Base-by-base conservation (phyloP, 1,140 invertebrate genomes). In the Branchinecta lynchi region DNA sequence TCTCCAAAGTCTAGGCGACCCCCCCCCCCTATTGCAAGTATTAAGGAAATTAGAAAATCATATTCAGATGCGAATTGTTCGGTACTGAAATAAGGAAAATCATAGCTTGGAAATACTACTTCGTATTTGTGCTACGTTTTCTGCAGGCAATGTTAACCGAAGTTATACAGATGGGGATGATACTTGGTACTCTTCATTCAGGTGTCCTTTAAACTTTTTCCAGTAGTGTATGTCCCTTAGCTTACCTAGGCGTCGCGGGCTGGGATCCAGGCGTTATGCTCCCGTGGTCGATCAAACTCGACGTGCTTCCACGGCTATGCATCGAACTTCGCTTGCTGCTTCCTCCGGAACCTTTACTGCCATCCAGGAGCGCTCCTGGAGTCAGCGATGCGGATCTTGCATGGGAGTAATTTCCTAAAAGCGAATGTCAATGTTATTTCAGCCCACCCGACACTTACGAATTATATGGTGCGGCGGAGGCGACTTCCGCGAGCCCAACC, bases 291-390 rank as follows among this genome's bases (percentile, higher is more conserved):
- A 89, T 80, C 76, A 90, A 80, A 80, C 89, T 92, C 73, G 88
- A 90, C 67, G 88, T 90, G 79, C 89, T 92, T 75, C 89, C 89
- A 71, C 90, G 84, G 79, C 89, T 92, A 79, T 93, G 90, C 80
- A 92, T 88, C 77, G 89, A 92, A 77, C 89, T 89, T 73, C 90
- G 84, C 77, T 92, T 92, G 79, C 89, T 91, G 69, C 89, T 92
- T 79, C 88, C 89, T 69, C 87, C 87, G 77, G 81, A 82, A 74
- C 73, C 72, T 21, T 74, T 74, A 5, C 74, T 70, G 43, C 72
- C 73, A 45, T 70, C 73, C 21, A 70, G 70, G 66, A 76, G 67
- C 10, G 76, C 74, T 43, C 75, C 75, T 0, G 77, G 77, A 46
- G 78, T 78, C 20, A 77, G 73, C 7, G 76, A 77, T 7, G 75